A percentile compares a stretch with the other conserved stretches of the same genome.
Evolutionary conservation across 2,113 vertebrate species (phyloP).

Genomic region (Spizaetus ornatus): DNA sequence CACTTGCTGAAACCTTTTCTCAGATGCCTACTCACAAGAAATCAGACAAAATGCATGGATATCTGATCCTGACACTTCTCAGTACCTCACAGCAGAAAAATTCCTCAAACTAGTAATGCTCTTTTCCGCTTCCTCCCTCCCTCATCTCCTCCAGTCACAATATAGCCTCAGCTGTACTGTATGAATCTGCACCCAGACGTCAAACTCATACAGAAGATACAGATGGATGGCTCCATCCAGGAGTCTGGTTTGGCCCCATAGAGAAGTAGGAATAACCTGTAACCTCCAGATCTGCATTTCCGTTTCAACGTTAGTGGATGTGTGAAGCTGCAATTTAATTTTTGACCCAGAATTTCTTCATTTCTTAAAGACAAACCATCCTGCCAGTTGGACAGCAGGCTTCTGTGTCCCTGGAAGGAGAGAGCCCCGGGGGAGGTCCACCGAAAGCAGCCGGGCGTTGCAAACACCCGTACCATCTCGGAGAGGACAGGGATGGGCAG

Average conservation of each 20-base stretch:
- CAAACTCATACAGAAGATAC: background rate
- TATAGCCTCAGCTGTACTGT: background rate
- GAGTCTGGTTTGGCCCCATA: background rate
- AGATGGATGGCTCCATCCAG: background rate
- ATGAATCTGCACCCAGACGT: no score
- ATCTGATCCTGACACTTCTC: background rate
- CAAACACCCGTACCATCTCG: accelerated
- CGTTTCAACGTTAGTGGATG: background rate
- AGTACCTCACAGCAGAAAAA: background rate
- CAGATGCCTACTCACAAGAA: background rate
- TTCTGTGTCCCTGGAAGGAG: background rate
- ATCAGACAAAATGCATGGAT: background rate
- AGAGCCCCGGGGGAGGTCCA: accelerated
- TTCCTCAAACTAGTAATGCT: background rate
- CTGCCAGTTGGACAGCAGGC: background rate
- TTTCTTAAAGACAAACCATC: background rate
- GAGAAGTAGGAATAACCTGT: background rate
- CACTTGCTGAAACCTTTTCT: background rate
- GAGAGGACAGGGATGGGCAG: background rate
- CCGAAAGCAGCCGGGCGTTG: background rate
- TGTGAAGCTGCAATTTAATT: background rate
- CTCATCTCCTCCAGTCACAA: background rate
- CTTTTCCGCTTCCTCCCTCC: background rate
- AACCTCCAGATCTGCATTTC: background rate
- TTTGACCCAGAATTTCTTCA: background rate